Conservation (phyloP, 2,113 vertebrate species). For the Clinocottus analis region DNA sequence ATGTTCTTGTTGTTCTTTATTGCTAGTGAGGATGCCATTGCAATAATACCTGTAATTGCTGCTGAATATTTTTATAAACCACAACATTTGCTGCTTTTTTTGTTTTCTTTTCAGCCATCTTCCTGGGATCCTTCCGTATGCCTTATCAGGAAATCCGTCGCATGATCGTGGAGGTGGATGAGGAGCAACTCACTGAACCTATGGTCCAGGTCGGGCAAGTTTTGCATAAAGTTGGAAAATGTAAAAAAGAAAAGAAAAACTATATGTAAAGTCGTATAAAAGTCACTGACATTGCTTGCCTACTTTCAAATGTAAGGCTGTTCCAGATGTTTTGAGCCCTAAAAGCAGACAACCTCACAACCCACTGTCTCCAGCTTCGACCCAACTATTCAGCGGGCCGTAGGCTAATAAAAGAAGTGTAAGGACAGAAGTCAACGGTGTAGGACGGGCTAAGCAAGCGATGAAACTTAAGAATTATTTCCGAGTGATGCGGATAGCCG, state of each 20-base stretch:
- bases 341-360: neutral
- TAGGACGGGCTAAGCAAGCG: neutral
- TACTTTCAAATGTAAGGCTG: neutral
- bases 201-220: conserved; percentile 92
- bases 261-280: neutral
- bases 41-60: neutral
- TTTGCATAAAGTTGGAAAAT: neutral
- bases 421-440: conserved; percentile 13
- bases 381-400: neutral
- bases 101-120: conserved; percentile 87
- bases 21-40: neutral
- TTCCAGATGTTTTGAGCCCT: neutral
- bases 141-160: conserved; percentile 94
- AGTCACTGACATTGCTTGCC: no score
- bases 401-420: neutral
- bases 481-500: no score
- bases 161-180: conserved; percentile 95
- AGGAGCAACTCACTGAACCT: conserved; percentile 92
- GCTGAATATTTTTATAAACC: neutral
- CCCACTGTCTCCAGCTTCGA: neutral
- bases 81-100: neutral
- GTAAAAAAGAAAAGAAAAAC: neutral
- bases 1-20: neutral
- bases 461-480: neutral
- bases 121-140: conserved; percentile 94